Base-by-base conservation (phyloP, 2,797 vertebrate genomes). In the Molossus alvarezi region DNA sequence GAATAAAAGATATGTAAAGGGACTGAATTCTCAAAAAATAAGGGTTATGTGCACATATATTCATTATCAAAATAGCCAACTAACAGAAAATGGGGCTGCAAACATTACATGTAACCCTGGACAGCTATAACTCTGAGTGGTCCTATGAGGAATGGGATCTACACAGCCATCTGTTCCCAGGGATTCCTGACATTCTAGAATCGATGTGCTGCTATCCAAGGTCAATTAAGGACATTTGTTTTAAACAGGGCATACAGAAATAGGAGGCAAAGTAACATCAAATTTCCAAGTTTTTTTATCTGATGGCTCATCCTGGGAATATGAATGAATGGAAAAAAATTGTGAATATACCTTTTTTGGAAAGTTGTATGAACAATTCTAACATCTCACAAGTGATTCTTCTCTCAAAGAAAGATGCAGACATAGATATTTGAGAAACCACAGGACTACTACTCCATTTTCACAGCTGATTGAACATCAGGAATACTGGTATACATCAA, bases 161-260 rank as follows among this genome's bases (percentile, higher is more conserved):
- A 89, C 80, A 90, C 13, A 41, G 51, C 95, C 97, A 98, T 97
- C 98, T 98, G 95, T 95, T 98, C 73, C 48, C 57, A 89, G 87
- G 92, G 79, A 79, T 48, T 48, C 25, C 21, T 97, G 95, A 92
- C 57, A 90, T 94, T 92, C 57, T 90, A 83, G 94, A 95, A 94
- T 90, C 27, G 25, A 73, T 64, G 93, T 55, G 84, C 41, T 55
- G 53, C 88, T 85, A 91, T 85, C 80, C 80, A 87, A 92, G 93
- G 94, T 93, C 90, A 97, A 87, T 94, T 96, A 94, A 95, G 53
- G 90, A 94, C 11, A 72, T 96, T 95, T 77, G 53, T 75, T 97
- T 88, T 73, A 62, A 91, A 87, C 45, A 76, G 69, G 85, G 37
- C 14, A 57, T 17, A 80, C 41, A 88, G 8, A 97, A 97, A 73